Percentiles rank a stretch among this genome's conserved stretches.
These are phyloP conservation scores for Laticauda colubrina DNA, from an alignment of 2,113 vertebrate genomes.

Conservation along the genomic window DNA sequence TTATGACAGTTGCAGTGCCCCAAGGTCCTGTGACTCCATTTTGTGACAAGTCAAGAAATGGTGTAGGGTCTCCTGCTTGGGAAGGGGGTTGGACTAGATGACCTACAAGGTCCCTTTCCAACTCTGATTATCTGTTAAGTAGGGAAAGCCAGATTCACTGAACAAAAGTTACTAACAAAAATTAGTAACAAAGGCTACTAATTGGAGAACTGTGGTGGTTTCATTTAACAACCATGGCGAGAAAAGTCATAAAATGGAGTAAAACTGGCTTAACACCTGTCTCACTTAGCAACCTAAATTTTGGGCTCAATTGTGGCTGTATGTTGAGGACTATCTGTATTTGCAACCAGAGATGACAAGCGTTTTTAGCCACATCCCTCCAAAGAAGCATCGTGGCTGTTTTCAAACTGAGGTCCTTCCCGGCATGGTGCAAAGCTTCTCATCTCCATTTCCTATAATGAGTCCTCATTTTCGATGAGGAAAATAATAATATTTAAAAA, in stretches of 20 bases:
- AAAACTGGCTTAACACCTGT: not conserved
- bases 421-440: too few relatives aligned
- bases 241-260: not conserved
- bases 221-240: not conserved
- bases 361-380: not conserved
- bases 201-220: not conserved
- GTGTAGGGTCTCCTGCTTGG: too few relatives aligned
- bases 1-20: not conserved
- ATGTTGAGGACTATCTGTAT: not conserved
- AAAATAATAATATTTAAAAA: conserved; percentile 15
- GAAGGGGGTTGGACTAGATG: too few relatives aligned
- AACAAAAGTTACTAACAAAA: not conserved
- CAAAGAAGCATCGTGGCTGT: accelerated
- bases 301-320: accelerated
- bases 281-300: not conserved
- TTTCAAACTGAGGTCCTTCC: not conserved
- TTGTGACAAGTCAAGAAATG: too few relatives aligned
- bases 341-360: not conserved
- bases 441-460: not conserved
- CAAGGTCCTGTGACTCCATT: not conserved
- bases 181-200: not conserved
- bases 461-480: not conserved
- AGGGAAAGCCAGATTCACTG: not conserved
- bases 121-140: too few relatives aligned
- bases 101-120: too few relatives aligned